These are phyloP conservation scores for Leptinotarsa tumamoca DNA, from an alignment of 2,888 invertebrate genomes.

Conservation along the genomic window DNA sequence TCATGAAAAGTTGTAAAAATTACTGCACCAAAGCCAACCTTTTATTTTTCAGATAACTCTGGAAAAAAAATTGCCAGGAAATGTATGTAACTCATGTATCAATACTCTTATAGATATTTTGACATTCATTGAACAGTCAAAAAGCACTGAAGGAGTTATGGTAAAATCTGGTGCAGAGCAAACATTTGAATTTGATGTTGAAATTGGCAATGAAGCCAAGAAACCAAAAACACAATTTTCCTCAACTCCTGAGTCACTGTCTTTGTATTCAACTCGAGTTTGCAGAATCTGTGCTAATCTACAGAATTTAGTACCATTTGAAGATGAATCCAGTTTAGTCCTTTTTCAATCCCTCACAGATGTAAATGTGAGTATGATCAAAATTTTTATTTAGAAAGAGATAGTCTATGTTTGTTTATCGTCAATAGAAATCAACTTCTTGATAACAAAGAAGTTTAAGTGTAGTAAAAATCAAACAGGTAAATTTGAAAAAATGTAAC, in stretches of 20 bases:
- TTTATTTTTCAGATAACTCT: slow-evolving; percentile 1
- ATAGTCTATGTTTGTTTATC: background rate
- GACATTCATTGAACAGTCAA: background rate
- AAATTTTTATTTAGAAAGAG: background rate
- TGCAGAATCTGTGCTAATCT: slow-evolving; percentile 8
- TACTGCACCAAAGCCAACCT: too few species aligned
- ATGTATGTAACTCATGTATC: background rate
- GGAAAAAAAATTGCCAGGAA: background rate
- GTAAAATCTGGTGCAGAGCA: background rate
- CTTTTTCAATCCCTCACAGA: background rate
- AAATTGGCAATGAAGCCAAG: background rate
- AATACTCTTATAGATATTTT: slow-evolving; percentile 14
- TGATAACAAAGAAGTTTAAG: too few species aligned
- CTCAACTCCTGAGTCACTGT: background rate
- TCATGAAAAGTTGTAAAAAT: too few species aligned
- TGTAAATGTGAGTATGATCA: background rate
- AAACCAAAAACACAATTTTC: too few species aligned
- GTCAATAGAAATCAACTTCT: too few species aligned
- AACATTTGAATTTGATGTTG: background rate
- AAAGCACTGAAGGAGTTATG: background rate
- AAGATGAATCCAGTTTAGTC: background rate
- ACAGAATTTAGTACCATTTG: background rate
- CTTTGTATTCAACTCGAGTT: background rate
- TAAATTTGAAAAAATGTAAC: too few species aligned
- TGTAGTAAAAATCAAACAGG: too few species aligned